Percentiles rank a stretch among this genome's conserved stretches.
Evolutionary conservation across 2,888 invertebrate species (phyloP).

Genomic region (Galerucella pusilla): DNA sequence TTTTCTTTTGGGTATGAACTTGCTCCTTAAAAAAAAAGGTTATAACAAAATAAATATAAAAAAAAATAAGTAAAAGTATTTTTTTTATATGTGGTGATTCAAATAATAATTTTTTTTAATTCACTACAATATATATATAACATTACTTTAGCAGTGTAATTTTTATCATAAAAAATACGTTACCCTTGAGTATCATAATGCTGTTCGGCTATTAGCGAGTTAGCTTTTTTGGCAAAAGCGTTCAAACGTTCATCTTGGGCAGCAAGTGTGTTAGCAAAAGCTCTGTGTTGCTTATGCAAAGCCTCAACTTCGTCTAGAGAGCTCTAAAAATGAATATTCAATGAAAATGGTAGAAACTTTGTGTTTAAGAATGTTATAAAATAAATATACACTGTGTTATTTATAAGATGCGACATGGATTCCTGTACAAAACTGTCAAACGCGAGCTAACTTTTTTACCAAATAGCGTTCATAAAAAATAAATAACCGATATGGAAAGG

Average conservation of each 20-base stretch:
- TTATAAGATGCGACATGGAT: too few relatives aligned
- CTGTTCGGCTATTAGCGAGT: slow-evolving; percentile 79
- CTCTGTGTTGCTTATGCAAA: slow-evolving; percentile 90
- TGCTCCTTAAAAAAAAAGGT: too few relatives aligned
- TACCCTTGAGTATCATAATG: slow-evolving; percentile 86
- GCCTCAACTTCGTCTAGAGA: slow-evolving; percentile 93
- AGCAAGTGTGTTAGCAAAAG: slow-evolving; percentile 89
- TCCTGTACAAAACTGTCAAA: too few relatives aligned
- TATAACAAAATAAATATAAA: too few relatives aligned
- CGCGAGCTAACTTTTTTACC: too few relatives aligned
- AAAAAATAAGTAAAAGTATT: too few relatives aligned
- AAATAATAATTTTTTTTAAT: too few relatives aligned
- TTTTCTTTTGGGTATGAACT: too few relatives aligned
- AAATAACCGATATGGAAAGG: too few relatives aligned
- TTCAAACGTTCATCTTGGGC: slow-evolving; percentile 94
- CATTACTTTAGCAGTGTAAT: not conserved
- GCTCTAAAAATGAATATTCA: slow-evolving; percentile 67
- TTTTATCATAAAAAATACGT: slow-evolving; percentile 53
- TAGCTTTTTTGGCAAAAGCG: slow-evolving; percentile 84
- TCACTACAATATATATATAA: too few relatives aligned
- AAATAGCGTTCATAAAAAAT: too few relatives aligned
- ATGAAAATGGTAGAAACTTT: not conserved
- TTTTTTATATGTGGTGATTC: too few relatives aligned
- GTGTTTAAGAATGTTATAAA: not conserved
- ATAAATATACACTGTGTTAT: not conserved